phyloP scores from a whole-genome alignment of 2,113 vertebrate genomes.

The Lota lota region DNA sequence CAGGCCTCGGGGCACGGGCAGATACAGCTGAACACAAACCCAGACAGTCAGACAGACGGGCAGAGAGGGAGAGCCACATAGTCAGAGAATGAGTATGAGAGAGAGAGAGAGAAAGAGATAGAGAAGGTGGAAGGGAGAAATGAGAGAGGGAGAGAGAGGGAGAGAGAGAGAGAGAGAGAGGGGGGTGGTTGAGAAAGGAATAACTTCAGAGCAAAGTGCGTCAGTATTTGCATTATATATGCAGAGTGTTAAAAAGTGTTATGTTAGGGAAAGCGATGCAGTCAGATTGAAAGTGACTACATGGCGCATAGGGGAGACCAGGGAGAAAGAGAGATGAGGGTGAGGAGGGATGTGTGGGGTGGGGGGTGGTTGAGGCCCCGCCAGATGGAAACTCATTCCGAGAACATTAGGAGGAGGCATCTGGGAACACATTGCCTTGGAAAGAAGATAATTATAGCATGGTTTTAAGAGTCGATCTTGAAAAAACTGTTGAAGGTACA shows the following conservation, averaged over 20 bases:
- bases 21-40: slow-evolving; percentile 61
- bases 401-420: slow-evolving; percentile 62
- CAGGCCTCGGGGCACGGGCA: slow-evolving; percentile 74
- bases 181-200: slow-evolving; percentile 11
- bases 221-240: slow-evolving; percentile 65
- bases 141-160: slow-evolving; percentile 9
- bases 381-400: slow-evolving; percentile 63
- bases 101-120: slow-evolving; percentile 24
- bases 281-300: slow-evolving; percentile 66
- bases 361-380: slow-evolving; percentile 28
- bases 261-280: slow-evolving; percentile 57
- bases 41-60: slow-evolving; percentile 30
- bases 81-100: too few relatives aligned
- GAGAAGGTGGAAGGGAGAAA: background rate
- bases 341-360: background rate
- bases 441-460: slow-evolving; percentile 53
- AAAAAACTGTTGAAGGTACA: slow-evolving; percentile 28
- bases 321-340: slow-evolving; percentile 19
- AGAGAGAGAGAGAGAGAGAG: slow-evolving; percentile 9
- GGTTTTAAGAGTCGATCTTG: slow-evolving; percentile 37
- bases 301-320: slow-evolving; percentile 31
- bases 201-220: slow-evolving; percentile 46
- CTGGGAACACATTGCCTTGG: slow-evolving; percentile 48
- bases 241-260: slow-evolving; percentile 61
- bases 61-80: slow-evolving; percentile 2